Evolutionary conservation across 2,888 invertebrate genomes (phyloP).

Genomic region (Coleophora deauratella): DNA sequence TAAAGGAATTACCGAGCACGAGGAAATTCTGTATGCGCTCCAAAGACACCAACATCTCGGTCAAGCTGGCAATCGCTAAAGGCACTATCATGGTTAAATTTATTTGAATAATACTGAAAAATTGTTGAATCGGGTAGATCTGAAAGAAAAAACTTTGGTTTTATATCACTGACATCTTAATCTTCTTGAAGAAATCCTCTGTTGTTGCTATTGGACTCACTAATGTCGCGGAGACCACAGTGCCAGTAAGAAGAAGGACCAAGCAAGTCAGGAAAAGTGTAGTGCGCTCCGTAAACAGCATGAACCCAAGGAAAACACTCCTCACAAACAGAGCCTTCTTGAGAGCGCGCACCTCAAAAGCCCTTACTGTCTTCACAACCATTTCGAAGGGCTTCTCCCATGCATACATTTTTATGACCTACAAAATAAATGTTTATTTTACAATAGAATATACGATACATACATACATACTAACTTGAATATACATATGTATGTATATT

Average conservation of each 20-base stretch:
- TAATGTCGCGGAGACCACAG: constrained; percentile 47
- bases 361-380: constrained; percentile 76
- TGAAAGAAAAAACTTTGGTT: constrained; percentile 33
- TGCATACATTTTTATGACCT: constrained; percentile 95
- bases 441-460: too few relatives aligned
- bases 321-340: constrained; percentile 76
- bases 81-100: constrained; percentile 74
- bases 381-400: constrained; percentile 91
- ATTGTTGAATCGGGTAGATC: constrained; percentile 76
- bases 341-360: constrained; percentile 70
- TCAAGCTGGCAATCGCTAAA: constrained; percentile 66
- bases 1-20: constrained; percentile 50
- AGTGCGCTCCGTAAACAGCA: constrained; percentile 82
- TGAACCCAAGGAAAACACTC: constrained; percentile 79
- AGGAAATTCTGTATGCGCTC: constrained; percentile 74
- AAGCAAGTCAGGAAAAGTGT: constrained; percentile 78
- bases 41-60: constrained; percentile 74
- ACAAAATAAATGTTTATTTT: constrained; percentile 10
- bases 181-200: neutral
- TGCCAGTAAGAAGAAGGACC: constrained; percentile 44
- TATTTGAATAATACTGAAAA: constrained; percentile 70
- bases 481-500: too few relatives aligned
- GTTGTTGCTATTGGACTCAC: too few relatives aligned
- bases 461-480: too few relatives aligned
- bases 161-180: neutral